These are phyloP conservation scores for Poeciliopsis gracilis DNA, from an alignment of 2,797 vertebrate genomes.

Conservation along the genomic window DNA sequence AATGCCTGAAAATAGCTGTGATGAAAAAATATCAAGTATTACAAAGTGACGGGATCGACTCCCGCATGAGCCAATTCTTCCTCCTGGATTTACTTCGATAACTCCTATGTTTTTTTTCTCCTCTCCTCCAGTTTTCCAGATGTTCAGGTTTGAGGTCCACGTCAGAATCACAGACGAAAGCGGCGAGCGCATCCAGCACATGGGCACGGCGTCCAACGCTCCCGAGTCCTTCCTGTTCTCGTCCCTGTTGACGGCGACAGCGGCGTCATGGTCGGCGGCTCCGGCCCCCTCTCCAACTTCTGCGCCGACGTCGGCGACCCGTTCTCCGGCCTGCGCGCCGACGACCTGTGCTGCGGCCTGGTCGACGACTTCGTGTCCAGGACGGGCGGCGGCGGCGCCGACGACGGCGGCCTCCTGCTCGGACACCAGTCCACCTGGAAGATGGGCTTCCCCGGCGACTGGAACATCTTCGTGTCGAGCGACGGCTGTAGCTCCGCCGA, in stretches of 20 bases:
- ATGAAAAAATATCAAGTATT: background rate
- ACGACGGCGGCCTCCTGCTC: slow-evolving; percentile 68
- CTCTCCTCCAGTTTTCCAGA: slow-evolving; percentile 79
- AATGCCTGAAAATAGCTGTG: background rate
- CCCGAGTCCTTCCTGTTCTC: slow-evolving; percentile 80
- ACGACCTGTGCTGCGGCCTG: slow-evolving; percentile 80
- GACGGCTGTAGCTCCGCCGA: slow-evolving; percentile 53
- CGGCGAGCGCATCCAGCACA: slow-evolving; percentile 80
- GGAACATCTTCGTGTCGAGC: slow-evolving; percentile 76
- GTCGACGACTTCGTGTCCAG: slow-evolving; percentile 81
- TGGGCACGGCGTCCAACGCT: slow-evolving; percentile 63
- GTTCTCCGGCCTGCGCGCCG: slow-evolving; percentile 77
- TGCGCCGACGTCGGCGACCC: slow-evolving; percentile 67
- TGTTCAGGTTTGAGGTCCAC: slow-evolving; percentile 84
- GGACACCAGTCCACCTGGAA: slow-evolving; percentile 77
- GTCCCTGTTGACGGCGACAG: slow-evolving; percentile 79
- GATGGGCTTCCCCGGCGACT: slow-evolving; percentile 75
- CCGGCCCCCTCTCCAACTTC: slow-evolving; percentile 75
- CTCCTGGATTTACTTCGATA: background rate
- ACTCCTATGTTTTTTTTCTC: background rate
- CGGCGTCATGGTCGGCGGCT: slow-evolving; percentile 69
- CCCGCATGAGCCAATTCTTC: background rate
- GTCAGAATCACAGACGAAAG: slow-evolving; percentile 82
- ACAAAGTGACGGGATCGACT: background rate
- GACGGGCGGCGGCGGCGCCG: slow-evolving; percentile 58